These are phyloP conservation scores for Abrostola tripartita DNA, from an alignment of 2,888 invertebrate genomes.

Conservation along the genomic window DNA sequence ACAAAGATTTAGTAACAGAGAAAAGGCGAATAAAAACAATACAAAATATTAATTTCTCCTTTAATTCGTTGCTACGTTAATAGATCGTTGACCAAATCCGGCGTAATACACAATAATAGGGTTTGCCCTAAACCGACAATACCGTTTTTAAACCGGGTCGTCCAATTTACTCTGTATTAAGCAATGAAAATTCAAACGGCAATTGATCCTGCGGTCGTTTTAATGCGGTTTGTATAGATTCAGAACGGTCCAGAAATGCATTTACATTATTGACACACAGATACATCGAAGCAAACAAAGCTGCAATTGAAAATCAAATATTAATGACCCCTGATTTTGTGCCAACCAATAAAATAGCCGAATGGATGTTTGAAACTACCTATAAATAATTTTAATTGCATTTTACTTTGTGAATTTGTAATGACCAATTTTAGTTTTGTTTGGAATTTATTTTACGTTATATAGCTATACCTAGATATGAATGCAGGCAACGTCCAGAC, in stretches of 20 bases:
- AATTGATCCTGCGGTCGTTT: conserved; percentile 24
- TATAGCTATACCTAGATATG: neutral
- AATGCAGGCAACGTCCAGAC: neutral
- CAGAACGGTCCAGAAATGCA: conserved; percentile 26
- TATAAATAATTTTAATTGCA: conserved; percentile 46
- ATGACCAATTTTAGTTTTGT: conserved; percentile 20
- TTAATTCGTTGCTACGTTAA: neutral
- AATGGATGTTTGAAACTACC: conserved; percentile 48
- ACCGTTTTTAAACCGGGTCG: conserved; percentile 30
- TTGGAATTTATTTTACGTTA: conserved; percentile 8
- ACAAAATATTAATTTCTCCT: conserved; percentile 18
- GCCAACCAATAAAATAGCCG: conserved; percentile 56
- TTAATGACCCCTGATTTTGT: conserved; percentile 58
- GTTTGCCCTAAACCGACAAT: conserved; percentile 29
- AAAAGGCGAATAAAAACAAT: conserved; percentile 6
- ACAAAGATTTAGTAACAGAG: too few species aligned
- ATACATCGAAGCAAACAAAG: conserved; percentile 54
- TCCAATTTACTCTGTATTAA: conserved; percentile 33
- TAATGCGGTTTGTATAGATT: conserved; percentile 12
- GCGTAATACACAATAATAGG: conserved; percentile 37
- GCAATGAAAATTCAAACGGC: conserved; percentile 36
- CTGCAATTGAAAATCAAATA: conserved; percentile 66
- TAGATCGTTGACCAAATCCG: conserved; percentile 22
- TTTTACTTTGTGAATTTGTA: conserved; percentile 32
- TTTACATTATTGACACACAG: conserved; percentile 48